phyloP scores from a whole-genome alignment of 2,113 vertebrate species.

The Oncorhynchus tshawytscha region DNA sequence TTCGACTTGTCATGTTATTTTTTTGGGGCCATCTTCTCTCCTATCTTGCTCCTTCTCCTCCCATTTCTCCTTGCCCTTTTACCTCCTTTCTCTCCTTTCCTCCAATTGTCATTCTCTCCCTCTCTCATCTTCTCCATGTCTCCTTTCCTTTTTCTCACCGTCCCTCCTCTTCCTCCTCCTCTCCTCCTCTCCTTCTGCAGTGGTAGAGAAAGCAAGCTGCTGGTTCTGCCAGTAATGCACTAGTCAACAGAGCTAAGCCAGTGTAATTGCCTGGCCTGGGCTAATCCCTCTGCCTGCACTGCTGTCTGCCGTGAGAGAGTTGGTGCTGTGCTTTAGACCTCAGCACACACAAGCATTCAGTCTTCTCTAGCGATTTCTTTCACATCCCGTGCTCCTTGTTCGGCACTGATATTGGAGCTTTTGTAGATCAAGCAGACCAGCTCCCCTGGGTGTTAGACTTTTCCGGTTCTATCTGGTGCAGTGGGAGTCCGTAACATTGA shows the following conservation, averaged over 20 bases:
- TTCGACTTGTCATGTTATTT: conserved; percentile 20
- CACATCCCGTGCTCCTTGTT: no score
- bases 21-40: neutral
- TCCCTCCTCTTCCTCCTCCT: neutral
- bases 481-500: no score
- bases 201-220: no score
- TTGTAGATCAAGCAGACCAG: no score
- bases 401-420: no score
- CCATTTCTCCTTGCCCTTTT: neutral
- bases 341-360: neutral
- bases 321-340: conserved; percentile 1
- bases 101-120: no score
- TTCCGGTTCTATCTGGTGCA: no score
- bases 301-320: conserved; percentile 20
- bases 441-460: no score
- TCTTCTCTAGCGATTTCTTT: no score
- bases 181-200: no score
- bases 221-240: conserved; percentile 9
- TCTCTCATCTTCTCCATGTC: no score
- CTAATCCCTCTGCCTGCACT: conserved; percentile 14
- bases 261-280: conserved; percentile 29
- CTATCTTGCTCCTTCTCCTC: neutral
- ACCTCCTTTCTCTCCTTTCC: no score
- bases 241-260: conserved; percentile 25
- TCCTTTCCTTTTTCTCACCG: neutral